Evolutionary conservation across 1,140 invertebrate species (phyloP), one percentile per base, ranked within the genome.

Genomic region (Cotesia typhae): DNA sequence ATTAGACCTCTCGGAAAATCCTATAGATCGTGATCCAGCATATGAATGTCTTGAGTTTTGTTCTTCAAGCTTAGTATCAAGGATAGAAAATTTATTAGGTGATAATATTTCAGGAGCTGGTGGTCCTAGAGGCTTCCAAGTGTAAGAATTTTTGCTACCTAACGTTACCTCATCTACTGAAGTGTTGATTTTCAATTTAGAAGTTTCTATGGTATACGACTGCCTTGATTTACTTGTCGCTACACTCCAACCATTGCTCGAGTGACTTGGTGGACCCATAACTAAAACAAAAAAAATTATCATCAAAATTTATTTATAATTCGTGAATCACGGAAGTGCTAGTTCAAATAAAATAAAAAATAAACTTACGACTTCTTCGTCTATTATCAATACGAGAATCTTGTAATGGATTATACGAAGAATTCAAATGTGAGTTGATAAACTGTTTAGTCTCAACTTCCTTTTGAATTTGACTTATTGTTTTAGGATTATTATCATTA

Each of bases 401-500:
- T 59, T 88, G 79, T 4, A 87, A 83, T 3, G 87, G 84, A 71
- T 79, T 85, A 4, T 82, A 74, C 0, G 88, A 87, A 47, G 88
- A 83, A 74, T 88, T 90, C 73, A 85, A 86, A 12, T 89, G 83
- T 74, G 90, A 88, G 14, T 85, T 87, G 28, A 89, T 88, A 41
- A 90, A 77, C 74, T 90, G 89, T 77, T 95, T 94, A 61, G 89
- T 88, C 76, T 95, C 92, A 4, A 93, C 93, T 82, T 98, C 96
- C 78, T 93, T 92, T 76, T 96, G 93, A 74, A 98, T 97, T 87
- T 98, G 93, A 72, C 95, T 94, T 85, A 98, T 97, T 36, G 94
- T 98, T 83, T 98, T 98, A 0, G 97, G 96, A 79, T 94, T 94
- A 36, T 91, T 92, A 72, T 96, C 95, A 70, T 94, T 92, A 75